A percentile compares a stretch with the other conserved stretches of the same genome.
phyloP scores from a whole-genome alignment of 2,797 vertebrate species.

The Brachyrhaphis roseni region DNA sequence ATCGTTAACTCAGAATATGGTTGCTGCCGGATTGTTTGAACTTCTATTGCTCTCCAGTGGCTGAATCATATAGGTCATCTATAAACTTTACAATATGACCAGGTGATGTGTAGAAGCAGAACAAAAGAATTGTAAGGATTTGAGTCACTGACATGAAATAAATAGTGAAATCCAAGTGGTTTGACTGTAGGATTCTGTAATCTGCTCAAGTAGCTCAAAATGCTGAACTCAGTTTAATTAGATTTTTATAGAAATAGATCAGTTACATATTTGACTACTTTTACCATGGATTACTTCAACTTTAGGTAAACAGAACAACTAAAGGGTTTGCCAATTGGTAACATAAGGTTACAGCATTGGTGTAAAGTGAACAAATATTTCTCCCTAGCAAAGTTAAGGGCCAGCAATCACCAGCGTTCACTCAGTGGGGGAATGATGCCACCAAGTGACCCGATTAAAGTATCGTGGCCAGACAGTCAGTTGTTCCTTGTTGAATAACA shows the following conservation, averaged over 20 bases:
- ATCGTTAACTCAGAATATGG: not conserved
- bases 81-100: not conserved
- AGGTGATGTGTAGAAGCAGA: not conserved
- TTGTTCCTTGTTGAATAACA: not conserved
- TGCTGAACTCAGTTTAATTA: not conserved
- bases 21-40: not conserved
- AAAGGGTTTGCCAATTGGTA: not conserved
- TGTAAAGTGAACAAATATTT: not conserved
- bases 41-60: not conserved
- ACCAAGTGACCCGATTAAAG: not conserved
- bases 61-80: not conserved
- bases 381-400: not conserved
- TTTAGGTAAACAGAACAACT: not conserved
- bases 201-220: not conserved
- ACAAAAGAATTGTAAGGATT: not conserved
- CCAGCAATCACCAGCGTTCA: too few relatives aligned
- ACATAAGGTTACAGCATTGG: not conserved
- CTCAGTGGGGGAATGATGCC: not conserved
- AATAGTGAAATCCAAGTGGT: not conserved
- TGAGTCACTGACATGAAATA: not conserved
- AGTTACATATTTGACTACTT: not conserved
- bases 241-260: not conserved
- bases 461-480: not conserved
- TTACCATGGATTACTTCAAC: not conserved
- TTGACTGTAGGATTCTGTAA: not conserved